phyloP scores from a whole-genome alignment of 1,140 invertebrate species.

The Aphaenogaster rudis region DNA sequence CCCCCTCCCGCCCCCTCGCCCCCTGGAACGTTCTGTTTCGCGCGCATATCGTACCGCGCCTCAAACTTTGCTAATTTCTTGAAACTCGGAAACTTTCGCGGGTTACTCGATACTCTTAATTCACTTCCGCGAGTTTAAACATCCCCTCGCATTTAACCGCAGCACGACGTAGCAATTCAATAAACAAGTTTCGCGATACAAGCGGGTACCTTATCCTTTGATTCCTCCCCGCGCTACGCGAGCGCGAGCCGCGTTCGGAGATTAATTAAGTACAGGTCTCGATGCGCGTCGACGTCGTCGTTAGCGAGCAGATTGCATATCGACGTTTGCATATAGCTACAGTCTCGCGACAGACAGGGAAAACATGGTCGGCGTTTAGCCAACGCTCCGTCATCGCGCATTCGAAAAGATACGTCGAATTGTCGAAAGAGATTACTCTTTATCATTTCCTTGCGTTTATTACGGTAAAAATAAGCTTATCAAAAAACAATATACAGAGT shows the following conservation, averaged over 20 bases:
- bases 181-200: slow-evolving; percentile 71
- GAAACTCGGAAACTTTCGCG: slow-evolving; percentile 73
- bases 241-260: neutral
- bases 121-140: slow-evolving; percentile 77
- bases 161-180: slow-evolving; percentile 73
- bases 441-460: neutral
- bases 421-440: neutral
- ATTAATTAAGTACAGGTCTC: slow-evolving; percentile 57
- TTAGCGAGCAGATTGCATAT: slow-evolving; percentile 52
- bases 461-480: too few relatives aligned
- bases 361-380: slow-evolving; percentile 10
- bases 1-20: neutral
- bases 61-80: slow-evolving; percentile 77
- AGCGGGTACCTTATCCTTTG: slow-evolving; percentile 64
- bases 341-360: neutral
- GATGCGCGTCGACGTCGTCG: slow-evolving; percentile 49
- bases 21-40: slow-evolving; percentile 24
- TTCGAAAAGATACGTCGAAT: neutral
- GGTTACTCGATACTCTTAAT: slow-evolving; percentile 79
- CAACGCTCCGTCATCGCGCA: neutral
- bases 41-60: slow-evolving; percentile 50
- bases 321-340: neutral
- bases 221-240: slow-evolving; percentile 42
- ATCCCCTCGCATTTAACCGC: slow-evolving; percentile 74
- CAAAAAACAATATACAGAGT: too few relatives aligned